These are phyloP conservation scores for Aldrovandia affinis DNA, from an alignment of 2,797 vertebrate species.

Conservation along the genomic window DNA sequence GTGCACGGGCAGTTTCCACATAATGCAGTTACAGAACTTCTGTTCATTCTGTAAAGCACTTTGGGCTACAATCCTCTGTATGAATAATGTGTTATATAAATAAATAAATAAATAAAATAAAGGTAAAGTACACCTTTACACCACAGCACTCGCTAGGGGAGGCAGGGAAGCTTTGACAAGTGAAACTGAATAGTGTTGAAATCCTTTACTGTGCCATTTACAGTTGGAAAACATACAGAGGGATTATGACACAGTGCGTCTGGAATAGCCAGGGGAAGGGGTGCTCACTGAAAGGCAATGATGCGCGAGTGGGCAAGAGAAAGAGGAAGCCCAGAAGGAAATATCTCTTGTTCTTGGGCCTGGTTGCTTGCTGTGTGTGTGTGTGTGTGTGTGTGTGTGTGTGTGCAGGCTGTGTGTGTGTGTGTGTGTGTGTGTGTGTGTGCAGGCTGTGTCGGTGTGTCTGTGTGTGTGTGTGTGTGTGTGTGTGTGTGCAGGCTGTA, in stretches of 20 bases:
- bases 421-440: conserved; percentile 1
- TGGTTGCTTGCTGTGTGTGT: neutral
- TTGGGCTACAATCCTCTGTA: no score
- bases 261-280: neutral
- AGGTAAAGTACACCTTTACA: conserved; percentile 12
- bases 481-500: neutral
- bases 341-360: neutral
- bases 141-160: neutral
- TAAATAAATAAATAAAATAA: no score
- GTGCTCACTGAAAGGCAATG: neutral
- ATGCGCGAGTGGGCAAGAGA: neutral
- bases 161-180: neutral
- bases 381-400: neutral
- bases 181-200: neutral
- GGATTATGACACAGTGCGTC: neutral
- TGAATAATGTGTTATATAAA: no score
- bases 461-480: conserved; percentile 21
- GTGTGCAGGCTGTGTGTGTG: neutral
- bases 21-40: neutral
- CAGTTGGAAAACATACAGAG: neutral
- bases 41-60: no score
- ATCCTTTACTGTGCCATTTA: neutral
- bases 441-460: conserved; percentile 4
- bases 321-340: neutral
- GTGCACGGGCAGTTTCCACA: neutral